Evolutionary conservation across 2,888 invertebrate species (phyloP).

Genomic region (Rambutsinella grinnellia): DNA sequence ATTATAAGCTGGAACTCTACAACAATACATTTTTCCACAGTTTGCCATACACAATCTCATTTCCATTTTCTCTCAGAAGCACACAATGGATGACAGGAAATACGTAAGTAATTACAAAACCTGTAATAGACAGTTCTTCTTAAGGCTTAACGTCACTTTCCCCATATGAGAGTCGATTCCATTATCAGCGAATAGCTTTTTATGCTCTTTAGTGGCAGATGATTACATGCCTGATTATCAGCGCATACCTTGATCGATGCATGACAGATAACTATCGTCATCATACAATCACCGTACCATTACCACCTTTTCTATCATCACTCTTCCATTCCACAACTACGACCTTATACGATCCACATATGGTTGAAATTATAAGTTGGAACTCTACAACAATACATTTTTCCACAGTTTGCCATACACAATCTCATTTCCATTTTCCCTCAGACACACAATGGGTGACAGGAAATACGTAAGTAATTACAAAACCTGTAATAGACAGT

Average conservation of each 20-base stretch:
- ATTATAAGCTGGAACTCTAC: neutral
- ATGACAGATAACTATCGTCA: conserved; percentile 29
- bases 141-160: neutral
- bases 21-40: neutral
- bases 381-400: neutral
- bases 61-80: neutral
- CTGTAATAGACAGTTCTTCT: conserved; percentile 11
- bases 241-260: too few species aligned
- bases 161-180: conserved; percentile 5
- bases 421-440: neutral
- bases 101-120: conserved; percentile 29
- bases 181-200: too few species aligned
- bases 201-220: too few species aligned
- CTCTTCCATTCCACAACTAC: neutral
- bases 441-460: neutral
- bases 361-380: neutral
- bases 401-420: neutral
- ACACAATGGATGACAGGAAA: neutral
- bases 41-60: neutral
- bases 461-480: conserved; percentile 27
- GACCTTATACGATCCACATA: neutral
- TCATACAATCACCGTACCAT: conserved; percentile 24
- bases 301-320: neutral
- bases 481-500: conserved; percentile 9
- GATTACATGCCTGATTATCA: too few species aligned